Conservation (phyloP, 64 coral and sea anemone species). For the Catalaphyllia jardinei region DNA sequence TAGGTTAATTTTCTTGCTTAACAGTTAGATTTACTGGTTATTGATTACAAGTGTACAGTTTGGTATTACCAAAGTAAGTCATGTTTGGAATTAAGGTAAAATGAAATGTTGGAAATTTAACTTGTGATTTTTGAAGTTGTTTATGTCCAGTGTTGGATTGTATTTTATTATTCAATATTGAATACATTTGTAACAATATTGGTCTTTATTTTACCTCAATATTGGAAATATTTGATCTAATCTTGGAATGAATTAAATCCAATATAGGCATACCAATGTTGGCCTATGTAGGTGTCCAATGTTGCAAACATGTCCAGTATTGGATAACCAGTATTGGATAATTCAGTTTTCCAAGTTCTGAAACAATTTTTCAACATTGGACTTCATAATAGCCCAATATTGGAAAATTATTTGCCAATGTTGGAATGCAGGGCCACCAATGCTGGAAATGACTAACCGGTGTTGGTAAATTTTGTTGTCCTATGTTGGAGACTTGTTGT, state of each 20-base stretch:
- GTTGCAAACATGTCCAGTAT: background rate
- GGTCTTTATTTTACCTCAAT: too few species aligned
- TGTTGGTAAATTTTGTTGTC: background rate
- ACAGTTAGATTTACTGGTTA: too few species aligned
- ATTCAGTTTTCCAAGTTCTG: background rate
- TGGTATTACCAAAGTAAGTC: too few species aligned
- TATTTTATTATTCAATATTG: too few species aligned
- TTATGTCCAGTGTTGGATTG: too few species aligned
- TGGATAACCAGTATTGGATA: background rate
- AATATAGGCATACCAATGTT: background rate
- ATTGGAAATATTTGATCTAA: too few species aligned
- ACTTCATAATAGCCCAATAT: background rate
- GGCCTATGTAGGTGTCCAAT: background rate
- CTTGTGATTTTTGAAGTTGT: too few species aligned
- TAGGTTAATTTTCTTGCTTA: too few species aligned
- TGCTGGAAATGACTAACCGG: background rate
- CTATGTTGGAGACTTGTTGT: background rate
- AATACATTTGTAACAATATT: too few species aligned
- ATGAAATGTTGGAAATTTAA: too few species aligned
- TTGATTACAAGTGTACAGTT: too few species aligned
- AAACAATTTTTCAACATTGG: background rate
- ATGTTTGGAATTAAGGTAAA: too few species aligned
- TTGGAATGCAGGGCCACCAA: background rate
- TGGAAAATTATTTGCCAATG: conserved; percentile 11
- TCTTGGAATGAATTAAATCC: background rate